A percentile compares a stretch with the other conserved stretches of the same genome.
Conservation (phyloP, 2,888 invertebrate genomes). For the Agapostemon virescens region DNA sequence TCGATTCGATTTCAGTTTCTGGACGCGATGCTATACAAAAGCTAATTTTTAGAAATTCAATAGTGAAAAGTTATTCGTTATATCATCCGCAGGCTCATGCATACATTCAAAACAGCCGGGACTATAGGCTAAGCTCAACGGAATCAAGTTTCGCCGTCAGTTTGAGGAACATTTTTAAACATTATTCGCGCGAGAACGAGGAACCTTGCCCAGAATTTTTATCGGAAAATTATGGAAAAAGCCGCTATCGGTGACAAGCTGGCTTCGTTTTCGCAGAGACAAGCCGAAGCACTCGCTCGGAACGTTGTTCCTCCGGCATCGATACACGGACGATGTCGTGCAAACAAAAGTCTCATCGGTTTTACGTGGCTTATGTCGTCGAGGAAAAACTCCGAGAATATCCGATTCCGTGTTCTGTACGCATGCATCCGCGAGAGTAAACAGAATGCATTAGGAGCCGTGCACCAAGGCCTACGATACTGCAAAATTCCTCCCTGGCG, state of each 20-base stretch:
- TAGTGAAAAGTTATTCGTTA: not conserved
- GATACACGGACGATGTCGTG: constrained; percentile 38
- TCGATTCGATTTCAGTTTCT: not conserved
- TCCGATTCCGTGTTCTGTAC: constrained; percentile 41
- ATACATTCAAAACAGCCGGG: not conserved
- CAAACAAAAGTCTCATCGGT: constrained; percentile 61
- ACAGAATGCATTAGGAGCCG: constrained; percentile 39
- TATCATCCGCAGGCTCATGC: not conserved
- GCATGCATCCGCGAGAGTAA: constrained; percentile 36
- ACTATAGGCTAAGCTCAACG: not conserved
- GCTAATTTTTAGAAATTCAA: not conserved
- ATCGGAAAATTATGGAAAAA: constrained; percentile 20
- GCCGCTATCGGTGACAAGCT: constrained; percentile 20
- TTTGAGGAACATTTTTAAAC: not conserved
- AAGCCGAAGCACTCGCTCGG: constrained; percentile 25
- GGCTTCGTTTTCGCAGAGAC: constrained; percentile 19
- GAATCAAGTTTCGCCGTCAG: not conserved
- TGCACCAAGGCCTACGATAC: constrained; percentile 6
- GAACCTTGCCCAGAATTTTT: constrained; percentile 6
- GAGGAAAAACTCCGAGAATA: constrained; percentile 51
- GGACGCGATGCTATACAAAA: not conserved
- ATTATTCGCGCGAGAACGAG: not conserved
- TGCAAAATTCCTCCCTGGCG: constrained; percentile 16
- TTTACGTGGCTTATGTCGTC: constrained; percentile 47
- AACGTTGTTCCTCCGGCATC: constrained; percentile 32